These are phyloP conservation scores for Bombus soroeensis DNA, from an alignment of 1,140 invertebrate genomes.

Conservation along the genomic window DNA sequence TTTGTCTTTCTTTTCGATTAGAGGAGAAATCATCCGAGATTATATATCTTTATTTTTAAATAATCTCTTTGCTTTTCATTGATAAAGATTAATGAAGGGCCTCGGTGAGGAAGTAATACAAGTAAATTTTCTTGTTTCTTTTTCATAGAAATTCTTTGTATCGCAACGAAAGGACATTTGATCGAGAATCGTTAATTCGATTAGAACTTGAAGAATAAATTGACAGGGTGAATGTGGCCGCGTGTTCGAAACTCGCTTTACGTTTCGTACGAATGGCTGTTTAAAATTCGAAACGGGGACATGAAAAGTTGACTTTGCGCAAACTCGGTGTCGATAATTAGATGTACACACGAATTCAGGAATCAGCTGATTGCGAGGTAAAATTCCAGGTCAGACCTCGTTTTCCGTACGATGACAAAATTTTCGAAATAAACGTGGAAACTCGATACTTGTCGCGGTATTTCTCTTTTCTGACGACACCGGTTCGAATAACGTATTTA, in stretches of 20 bases:
- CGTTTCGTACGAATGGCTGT: neutral
- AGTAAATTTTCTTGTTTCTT: neutral
- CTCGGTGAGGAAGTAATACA: no score
- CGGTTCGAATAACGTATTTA: neutral
- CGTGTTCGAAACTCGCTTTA: slow-evolving; percentile 11
- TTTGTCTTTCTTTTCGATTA: no score
- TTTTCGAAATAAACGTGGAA: neutral
- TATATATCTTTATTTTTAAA: no score
- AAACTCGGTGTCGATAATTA: neutral
- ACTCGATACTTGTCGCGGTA: neutral
- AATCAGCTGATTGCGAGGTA: neutral
- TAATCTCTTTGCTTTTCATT: no score
- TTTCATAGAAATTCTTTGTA: neutral
- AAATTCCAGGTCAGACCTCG: neutral
- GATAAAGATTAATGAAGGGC: no score
- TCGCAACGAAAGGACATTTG: neutral
- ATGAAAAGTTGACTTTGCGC: neutral
- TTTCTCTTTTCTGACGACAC: neutral
- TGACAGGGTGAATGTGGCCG: slow-evolving; percentile 32
- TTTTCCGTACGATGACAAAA: neutral
- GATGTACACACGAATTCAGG: neutral
- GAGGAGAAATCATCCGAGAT: no score
- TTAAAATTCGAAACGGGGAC: slow-evolving; percentile 21
- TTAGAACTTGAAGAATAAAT: slow-evolving; percentile 65
- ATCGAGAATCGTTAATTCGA: slow-evolving; percentile 62